Conservation (phyloP, 2,113 vertebrate genomes). For the Orthonyx spaldingii region DNA sequence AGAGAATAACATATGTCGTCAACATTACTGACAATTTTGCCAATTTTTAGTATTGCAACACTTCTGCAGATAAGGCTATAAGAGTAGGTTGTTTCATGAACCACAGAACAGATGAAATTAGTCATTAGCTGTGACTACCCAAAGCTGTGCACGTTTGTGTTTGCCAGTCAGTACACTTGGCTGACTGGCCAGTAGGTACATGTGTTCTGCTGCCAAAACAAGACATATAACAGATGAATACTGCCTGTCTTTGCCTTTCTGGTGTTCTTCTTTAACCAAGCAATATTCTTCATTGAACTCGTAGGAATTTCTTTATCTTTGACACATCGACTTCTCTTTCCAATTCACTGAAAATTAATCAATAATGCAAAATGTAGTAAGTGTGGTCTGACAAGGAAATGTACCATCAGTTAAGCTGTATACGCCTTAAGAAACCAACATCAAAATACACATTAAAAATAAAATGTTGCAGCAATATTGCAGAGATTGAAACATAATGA, state of each 20-base stretch:
- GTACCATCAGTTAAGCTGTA: not conserved
- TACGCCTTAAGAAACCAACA: not conserved
- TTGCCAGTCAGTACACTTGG: constrained; percentile 24
- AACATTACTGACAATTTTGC: not conserved
- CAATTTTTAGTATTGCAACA: not conserved
- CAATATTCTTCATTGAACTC: not conserved
- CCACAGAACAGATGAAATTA: constrained; percentile 48
- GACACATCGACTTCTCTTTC: not conserved
- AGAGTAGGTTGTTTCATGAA: constrained; percentile 5
- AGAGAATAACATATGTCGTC: constrained; percentile 7
- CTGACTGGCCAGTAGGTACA: constrained; percentile 35
- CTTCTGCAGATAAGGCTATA: not conserved
- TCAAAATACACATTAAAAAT: not conserved
- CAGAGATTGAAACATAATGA: not conserved
- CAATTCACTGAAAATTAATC: not conserved
- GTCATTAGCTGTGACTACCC: constrained; percentile 51
- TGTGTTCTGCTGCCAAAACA: constrained; percentile 43
- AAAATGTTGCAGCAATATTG: not conserved
- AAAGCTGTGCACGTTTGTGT: constrained; percentile 34
- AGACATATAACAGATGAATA: constrained; percentile 43
- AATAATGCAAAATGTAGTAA: not conserved
- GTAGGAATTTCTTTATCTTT: not conserved
- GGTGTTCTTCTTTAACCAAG: not conserved
- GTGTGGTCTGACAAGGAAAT: not conserved
- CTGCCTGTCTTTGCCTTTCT: constrained; percentile 23